Base-by-base conservation (phyloP, 1,140 invertebrate genomes). In the Caenorhabditis remanei region DNA sequence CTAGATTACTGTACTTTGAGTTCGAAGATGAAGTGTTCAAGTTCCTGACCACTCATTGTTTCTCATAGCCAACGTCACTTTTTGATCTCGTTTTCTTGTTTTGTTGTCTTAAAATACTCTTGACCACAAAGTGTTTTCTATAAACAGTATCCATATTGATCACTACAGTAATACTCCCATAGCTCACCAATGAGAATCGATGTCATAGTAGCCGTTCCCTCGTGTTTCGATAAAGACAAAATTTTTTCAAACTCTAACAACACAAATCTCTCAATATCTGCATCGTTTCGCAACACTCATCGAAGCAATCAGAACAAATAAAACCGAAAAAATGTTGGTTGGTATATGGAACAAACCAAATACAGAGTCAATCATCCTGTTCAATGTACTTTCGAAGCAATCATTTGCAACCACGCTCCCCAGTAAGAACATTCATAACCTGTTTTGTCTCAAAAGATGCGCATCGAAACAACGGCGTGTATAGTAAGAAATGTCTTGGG, bases 401-500 rank as follows among this genome's bases (percentile, higher is more conserved):
- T 53, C 50, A 16, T 53, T 16, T 75, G 67, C 41, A 75, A 75
- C 9, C 13, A n/a, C 43, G 67, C 41, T 75, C 40, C 19, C 40
- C 19, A 48, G 19, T 75, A n/a, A 16, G 43, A 75, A 65, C 21
- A 6, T 4, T 65, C 63, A 65, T 65, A 75, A 75, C 67, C 13
- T 75, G 67, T 46, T 75, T 43, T 32, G 11, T 43, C 16, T 8
- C 4, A 48, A 75, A 75, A 75, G 67, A 46, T 75, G 46, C 43
- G 19, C 24, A 75, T 75, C 67, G 43, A 67, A 67, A 41, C 40
- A 40, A 16, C n/a, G 4, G 67, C n/a, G 67, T 75, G 5, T 75
- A 21, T 75, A 75, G 67, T 75, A 75, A 75, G 67, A 75, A 65
- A 65, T 65, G 13, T 65, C 56, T 4, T 3, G 56, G 19, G n/a